Evolutionary conservation across 2,113 vertebrate genomes (phyloP).

Genomic region (Piaya cayana): DNA sequence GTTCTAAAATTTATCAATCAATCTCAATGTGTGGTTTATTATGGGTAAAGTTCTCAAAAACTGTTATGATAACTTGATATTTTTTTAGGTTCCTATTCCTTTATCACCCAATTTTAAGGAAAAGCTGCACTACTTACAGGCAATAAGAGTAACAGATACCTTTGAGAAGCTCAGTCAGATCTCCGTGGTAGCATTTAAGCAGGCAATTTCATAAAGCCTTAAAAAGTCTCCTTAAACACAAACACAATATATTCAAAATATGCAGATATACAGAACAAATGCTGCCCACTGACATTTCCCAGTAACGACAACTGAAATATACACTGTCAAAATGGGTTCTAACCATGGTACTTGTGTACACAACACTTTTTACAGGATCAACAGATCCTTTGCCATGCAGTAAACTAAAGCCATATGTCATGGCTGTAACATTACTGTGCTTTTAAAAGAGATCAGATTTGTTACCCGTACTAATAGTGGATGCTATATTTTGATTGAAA

Average conservation of each 20-base stretch:
- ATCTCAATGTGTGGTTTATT: not conserved
- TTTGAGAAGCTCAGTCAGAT: not conserved
- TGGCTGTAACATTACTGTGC: not conserved
- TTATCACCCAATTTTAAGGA: not conserved
- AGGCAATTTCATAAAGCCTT: not conserved
- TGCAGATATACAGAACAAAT: not conserved
- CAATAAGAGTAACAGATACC: not conserved
- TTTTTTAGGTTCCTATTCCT: not conserved
- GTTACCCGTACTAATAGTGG: not conserved
- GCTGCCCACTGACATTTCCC: not conserved
- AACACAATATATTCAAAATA: not conserved
- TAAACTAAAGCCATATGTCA: not conserved
- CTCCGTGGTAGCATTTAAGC: not conserved
- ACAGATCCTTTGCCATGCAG: not conserved
- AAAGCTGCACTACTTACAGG: not conserved
- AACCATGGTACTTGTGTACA: constrained; percentile 1
- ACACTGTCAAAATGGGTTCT: constrained; percentile 1
- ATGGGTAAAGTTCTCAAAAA: not conserved
- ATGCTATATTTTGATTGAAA: not conserved
- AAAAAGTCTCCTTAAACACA: not conserved
- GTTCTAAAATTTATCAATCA: not conserved
- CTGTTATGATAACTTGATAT: not conserved
- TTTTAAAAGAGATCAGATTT: not conserved
- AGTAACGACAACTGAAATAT: not conserved
- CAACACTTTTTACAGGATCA: not conserved